Evolutionary conservation across 1,140 invertebrate species (phyloP).

Genomic region (Panulirus ornatus): DNA sequence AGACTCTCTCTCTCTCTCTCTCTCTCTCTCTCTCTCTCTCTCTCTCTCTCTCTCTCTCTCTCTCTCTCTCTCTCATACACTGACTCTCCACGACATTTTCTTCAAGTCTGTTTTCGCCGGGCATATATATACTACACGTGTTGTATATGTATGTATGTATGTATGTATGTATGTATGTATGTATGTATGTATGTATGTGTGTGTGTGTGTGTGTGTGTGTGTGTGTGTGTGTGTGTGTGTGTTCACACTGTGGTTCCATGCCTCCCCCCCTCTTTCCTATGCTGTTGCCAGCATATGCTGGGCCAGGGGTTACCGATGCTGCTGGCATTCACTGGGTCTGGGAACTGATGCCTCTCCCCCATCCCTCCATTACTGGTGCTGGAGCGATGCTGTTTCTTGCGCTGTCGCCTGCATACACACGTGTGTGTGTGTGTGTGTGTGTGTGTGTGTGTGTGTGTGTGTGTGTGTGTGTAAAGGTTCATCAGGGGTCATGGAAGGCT

Average conservation of each 20-base stretch:
- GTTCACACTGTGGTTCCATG: too few relatives aligned
- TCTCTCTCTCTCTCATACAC: neutral
- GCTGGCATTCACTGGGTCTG: too few relatives aligned
- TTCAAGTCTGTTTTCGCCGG: neutral
- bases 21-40: conserved; percentile 7
- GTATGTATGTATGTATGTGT: conserved; percentile 11
- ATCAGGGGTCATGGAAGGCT: neutral
- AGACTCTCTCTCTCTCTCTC: conserved; percentile 6
- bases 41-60: conserved; percentile 7
- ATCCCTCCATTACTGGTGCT: too few relatives aligned
- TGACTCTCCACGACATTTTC: neutral
- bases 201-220: conserved; percentile 10
- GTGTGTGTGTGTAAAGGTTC: neutral
- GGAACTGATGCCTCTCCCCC: too few relatives aligned
- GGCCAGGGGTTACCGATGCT: too few relatives aligned
- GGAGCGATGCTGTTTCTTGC: too few relatives aligned
- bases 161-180: conserved; percentile 11
- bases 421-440: conserved; percentile 10
- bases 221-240: conserved; percentile 9
- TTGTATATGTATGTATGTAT: conserved; percentile 1
- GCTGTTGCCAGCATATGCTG: too few relatives aligned
- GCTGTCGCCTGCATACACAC: too few relatives aligned
- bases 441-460: neutral
- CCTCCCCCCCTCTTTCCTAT: too few relatives aligned
- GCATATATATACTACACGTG: neutral